phyloP scores from a whole-genome alignment of 2,888 invertebrate genomes.

The Drosophila merina region DNA sequence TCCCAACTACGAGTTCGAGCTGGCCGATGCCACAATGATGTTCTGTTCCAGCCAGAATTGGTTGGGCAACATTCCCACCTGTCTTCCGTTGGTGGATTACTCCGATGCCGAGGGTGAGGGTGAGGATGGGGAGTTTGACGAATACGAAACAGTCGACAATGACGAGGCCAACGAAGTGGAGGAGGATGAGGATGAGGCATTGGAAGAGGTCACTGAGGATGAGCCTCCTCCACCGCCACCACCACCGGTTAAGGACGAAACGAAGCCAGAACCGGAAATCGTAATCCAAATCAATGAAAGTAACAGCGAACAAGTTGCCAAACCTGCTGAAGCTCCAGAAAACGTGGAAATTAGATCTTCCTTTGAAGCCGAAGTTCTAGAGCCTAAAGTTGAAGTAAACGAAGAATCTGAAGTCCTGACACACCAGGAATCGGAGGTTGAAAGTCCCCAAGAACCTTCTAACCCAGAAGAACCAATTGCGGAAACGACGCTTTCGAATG shows the following conservation, averaged over 20 bases:
- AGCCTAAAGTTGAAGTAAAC: not conserved
- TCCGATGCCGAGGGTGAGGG: slow-evolving; percentile 55
- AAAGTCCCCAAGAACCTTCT: not conserved
- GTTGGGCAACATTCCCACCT: slow-evolving; percentile 86
- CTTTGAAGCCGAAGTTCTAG: not conserved
- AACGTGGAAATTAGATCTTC: not conserved
- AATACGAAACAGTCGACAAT: slow-evolving; percentile 55
- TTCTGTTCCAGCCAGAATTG: slow-evolving; percentile 86
- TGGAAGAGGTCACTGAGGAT: slow-evolving; percentile 9
- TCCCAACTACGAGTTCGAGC: slow-evolving; percentile 85
- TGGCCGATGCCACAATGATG: slow-evolving; percentile 84
- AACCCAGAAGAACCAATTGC: not conserved
- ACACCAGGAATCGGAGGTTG: not conserved
- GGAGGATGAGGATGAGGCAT: slow-evolving; percentile 20
- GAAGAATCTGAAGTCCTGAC: not conserved
- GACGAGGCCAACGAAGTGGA: slow-evolving; percentile 49
- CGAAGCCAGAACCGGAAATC: slow-evolving; percentile 18
- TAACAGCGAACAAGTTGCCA: not conserved
- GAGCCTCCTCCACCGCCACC: slow-evolving; percentile 58
- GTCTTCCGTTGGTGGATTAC: slow-evolving; percentile 77
- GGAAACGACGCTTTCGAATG: slow-evolving; percentile 57
- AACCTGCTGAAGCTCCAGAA: not conserved
- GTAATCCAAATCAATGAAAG: slow-evolving; percentile 23
- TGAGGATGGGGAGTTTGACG: slow-evolving; percentile 58
- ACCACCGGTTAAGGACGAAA: slow-evolving; percentile 40